A percentile compares a stretch with the other conserved stretches of the same genome.
Conservation (phyloP, 2,888 invertebrate species). For the Ischnus inquisitorius region DNA sequence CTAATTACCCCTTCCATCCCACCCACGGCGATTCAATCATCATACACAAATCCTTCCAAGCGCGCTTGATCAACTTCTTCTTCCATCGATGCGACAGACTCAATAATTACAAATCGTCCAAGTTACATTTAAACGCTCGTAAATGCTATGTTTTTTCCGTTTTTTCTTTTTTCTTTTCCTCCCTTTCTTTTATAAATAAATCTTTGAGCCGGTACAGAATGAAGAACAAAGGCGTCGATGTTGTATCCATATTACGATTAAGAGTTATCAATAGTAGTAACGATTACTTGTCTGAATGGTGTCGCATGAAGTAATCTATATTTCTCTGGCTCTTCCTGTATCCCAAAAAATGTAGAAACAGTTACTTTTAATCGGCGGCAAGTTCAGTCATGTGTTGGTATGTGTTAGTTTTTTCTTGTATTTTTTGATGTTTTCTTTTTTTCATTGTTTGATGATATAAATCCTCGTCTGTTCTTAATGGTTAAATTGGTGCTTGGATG, state of each 20-base stretch:
- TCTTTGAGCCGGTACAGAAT: constrained; percentile 77
- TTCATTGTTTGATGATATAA: constrained; percentile 64
- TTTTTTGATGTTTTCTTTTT: constrained; percentile 47
- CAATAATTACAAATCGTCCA: constrained; percentile 72
- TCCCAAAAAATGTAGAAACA: constrained; percentile 53
- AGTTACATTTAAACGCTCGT: constrained; percentile 78
- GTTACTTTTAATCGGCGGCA: constrained; percentile 49
- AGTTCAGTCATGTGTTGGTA: constrained; percentile 56
- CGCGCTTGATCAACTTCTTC: constrained; percentile 50
- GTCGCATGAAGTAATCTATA: constrained; percentile 21
- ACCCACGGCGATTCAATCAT: constrained; percentile 10
- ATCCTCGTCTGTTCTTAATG: constrained; percentile 69
- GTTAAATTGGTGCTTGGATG: constrained; percentile 67
- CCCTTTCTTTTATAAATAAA: constrained; percentile 77
- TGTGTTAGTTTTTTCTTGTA: constrained; percentile 22
- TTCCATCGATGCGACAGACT: constrained; percentile 78
- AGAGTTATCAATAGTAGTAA: constrained; percentile 11
- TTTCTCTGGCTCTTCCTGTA: constrained; percentile 26
- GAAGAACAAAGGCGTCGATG: constrained; percentile 71
- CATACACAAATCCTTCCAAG: constrained; percentile 59
- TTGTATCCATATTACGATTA: constrained; percentile 26
- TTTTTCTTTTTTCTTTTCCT: constrained; percentile 5
- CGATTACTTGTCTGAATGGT: constrained; percentile 28
- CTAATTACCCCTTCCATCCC: not conserved
- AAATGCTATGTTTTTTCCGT: constrained; percentile 78